Evolutionary conservation across 2,888 invertebrate species (phyloP), one percentile per base, ranked within the genome.

Genomic region (Lochmaea capreae): DNA sequence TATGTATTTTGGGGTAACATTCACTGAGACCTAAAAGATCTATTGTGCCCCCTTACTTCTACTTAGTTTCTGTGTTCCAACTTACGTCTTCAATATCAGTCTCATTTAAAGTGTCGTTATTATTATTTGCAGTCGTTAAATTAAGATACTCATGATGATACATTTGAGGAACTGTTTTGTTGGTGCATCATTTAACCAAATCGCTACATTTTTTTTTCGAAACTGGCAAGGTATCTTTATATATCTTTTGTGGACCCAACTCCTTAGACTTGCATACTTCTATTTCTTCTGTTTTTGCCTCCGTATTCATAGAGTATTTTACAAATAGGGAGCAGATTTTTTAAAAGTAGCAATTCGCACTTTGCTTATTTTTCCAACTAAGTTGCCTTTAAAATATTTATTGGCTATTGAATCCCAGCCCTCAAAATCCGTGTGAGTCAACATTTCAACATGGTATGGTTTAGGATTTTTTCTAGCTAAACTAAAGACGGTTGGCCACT

Each of bases 391-490:
- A 49, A 49, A 49, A 52, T 52, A 52, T 52, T 16, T 52, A 4
- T 52, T 16, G 1, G 52, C n/a, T n/a, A 52, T 52, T n/a, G n/a
- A 5, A n/a, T 52, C 16, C 14, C 52, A 52, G n/a, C n/a, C n/a
- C 52, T n/a, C 8, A 6, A 52, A 52, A 52, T 52, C 52, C 11
- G n/a, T n/a, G 52, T 52, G 52, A n/a, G n/a, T 52, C n/a, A 52
- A n/a, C n/a, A n/a, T n/a, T n/a, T 52, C n/a, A 5, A 52, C 52
- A 52, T 52, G n/a, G n/a, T 52, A 52, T n/a, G 52, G 52, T n/a
- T 16, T n/a, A 46, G 14, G 46, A 46, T 11, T 10, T 11, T 10
- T 46, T 11, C 46, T 11, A 52, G 16, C 52, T n/a, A 52, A 52
- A 5, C n/a, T n/a, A 52, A 52, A 52, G n/a, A 52, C n/a, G 5